Conservation (phyloP, 2,888 invertebrate species). For the Chaetogeoica ovagalla region DNA sequence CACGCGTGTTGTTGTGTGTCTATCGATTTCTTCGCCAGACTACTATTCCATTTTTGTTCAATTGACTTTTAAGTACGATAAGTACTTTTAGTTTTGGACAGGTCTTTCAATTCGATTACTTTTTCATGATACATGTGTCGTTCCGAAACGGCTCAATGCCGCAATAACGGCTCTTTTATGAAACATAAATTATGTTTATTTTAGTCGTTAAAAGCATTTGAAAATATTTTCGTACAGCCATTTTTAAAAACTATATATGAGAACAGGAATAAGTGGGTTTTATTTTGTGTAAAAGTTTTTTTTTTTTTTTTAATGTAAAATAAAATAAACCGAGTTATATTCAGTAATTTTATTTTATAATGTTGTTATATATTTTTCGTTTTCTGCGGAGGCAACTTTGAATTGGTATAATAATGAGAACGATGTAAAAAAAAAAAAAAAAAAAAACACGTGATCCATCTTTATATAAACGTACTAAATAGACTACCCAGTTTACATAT, state of each 20-base stretch:
- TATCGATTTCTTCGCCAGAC: background rate
- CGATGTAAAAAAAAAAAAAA: no score
- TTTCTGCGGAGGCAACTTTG: background rate
- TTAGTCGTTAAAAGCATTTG: constrained; percentile 45
- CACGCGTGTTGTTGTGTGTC: background rate
- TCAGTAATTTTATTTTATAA: constrained; percentile 6
- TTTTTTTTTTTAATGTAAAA: constrained; percentile 18
- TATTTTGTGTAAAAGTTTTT: constrained; percentile 22
- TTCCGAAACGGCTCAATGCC: constrained; percentile 21
- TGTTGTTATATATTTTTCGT: constrained; percentile 2
- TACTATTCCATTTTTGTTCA: background rate
- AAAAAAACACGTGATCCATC: background rate
- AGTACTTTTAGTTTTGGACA: constrained; percentile 28
- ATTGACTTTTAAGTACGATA: background rate
- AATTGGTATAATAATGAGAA: background rate
- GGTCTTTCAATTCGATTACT: constrained; percentile 32
- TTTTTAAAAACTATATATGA: constrained; percentile 24
- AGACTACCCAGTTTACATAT: background rate
- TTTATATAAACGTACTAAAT: background rate
- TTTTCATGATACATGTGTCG: constrained; percentile 23
- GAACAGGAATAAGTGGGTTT: constrained; percentile 12
- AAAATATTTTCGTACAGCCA: constrained; percentile 37
- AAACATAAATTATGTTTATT: constrained; percentile 45
- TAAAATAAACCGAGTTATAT: constrained; percentile 33
- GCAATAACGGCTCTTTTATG: constrained; percentile 22